Base-by-base conservation (phyloP, 1,140 invertebrate genomes). In the Leptinotarsa undecemlineata region DNA sequence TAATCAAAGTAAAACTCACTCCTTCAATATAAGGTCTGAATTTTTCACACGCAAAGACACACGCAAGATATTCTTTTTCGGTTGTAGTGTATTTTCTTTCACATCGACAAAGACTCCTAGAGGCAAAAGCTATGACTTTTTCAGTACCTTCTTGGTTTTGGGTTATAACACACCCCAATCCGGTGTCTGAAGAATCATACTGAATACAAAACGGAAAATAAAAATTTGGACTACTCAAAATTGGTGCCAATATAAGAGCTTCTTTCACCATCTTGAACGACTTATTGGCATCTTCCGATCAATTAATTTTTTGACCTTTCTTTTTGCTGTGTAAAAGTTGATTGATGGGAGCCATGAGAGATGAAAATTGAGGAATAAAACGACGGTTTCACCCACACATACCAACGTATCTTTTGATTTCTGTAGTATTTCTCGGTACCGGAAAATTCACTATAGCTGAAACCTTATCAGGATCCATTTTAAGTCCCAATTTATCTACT, bases 341-440 rank as follows among this genome's bases (percentile, higher is more conserved):
- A n/a, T 68, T 26, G 23, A 68, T 26, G 8, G 0, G 66, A 2
- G 23, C 3, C 13, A 33, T 19, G 4, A 68, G 1, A 47, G 47
- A 3, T 2, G 33, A 21, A 33, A 26, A 26, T 23, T 23, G 23
- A 23, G 4, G 23, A 23, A 23, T 26, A 26, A 26, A 26, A 26
- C 23, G 3, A 26, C 3, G 23, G 74, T 87, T 88, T 78, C 84
- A 88, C 21, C 78, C 78, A 33, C 80, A 74, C 60, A 86, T 73
- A 6, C 86, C 86, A 64, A 85, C 69, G 82, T 86, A 81, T 60
- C 76, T 71, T 74, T 76, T 77, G 19, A 88, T 23, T 74, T 86
- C 80, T 26, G 75, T 83, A 1, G 79, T 62, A n/a, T 76, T 80
- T 3, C 17, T 76, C 20, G 82, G 82, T 15, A 21, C 8, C 11